These are phyloP conservation scores for Mayetiola destructor DNA, from an alignment of 2,888 invertebrate species.

Conservation along the genomic window DNA sequence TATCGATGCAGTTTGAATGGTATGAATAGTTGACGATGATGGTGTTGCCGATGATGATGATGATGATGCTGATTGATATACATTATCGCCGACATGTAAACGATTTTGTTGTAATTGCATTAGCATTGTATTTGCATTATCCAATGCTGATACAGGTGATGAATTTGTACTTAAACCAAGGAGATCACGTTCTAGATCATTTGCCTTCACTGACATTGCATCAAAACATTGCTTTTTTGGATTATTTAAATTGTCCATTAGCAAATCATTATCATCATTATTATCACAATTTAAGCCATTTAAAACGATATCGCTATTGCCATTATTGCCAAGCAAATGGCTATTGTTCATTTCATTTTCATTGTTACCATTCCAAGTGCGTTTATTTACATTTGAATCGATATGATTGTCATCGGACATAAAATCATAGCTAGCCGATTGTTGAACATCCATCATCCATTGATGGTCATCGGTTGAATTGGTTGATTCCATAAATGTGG, in stretches of 20 bases:
- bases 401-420: not conserved
- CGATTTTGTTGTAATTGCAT: constrained; percentile 13
- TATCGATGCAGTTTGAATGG: too few species aligned
- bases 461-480: constrained; percentile 8
- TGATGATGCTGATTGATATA: constrained; percentile 3
- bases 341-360: constrained; percentile 16
- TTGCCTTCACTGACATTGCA: constrained; percentile 14
- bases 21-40: too few species aligned
- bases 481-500: not conserved
- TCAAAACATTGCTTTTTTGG: constrained; percentile 20
- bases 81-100: constrained; percentile 21
- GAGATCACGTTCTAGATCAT: constrained; percentile 14
- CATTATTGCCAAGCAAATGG: constrained; percentile 14
- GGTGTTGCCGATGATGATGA: too few species aligned
- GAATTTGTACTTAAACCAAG: constrained; percentile 12
- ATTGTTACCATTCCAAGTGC: constrained; percentile 20
- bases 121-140: constrained; percentile 3
- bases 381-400: constrained; percentile 17
- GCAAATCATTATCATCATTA: not conserved
- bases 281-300: not conserved
- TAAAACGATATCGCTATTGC: too few species aligned
- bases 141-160: constrained; percentile 1
- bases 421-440: constrained; percentile 19
- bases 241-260: constrained; percentile 16
- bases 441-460: constrained; percentile 20